These are phyloP conservation scores for Ochotona curzoniae DNA, from an alignment of 2,113 vertebrate species.

Conservation along the genomic window DNA sequence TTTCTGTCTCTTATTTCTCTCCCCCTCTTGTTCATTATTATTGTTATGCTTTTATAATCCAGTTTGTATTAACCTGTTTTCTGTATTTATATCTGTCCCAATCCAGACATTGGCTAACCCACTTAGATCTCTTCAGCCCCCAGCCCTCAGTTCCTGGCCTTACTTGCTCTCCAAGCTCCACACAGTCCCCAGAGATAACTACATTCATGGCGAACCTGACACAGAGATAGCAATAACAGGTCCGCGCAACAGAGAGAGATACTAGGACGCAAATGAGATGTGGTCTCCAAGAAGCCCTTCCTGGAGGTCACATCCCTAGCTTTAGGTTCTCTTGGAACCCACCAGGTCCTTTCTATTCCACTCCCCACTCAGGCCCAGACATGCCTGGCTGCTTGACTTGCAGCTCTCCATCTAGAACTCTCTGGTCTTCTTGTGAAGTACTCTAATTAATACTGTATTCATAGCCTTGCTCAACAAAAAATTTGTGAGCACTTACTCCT, in stretches of 20 bases:
- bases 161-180: neutral
- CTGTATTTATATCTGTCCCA: neutral
- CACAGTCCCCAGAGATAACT: neutral
- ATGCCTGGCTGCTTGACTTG: neutral
- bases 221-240: neutral
- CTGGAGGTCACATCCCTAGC: neutral
- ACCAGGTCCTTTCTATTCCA: neutral
- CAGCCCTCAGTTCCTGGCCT: neutral
- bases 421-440: neutral
- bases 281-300: neutral
- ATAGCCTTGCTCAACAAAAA: neutral
- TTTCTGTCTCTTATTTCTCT: neutral
- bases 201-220: neutral
- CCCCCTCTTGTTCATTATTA: neutral
- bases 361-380: neutral
- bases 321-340: neutral
- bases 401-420: neutral
- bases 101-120: neutral
- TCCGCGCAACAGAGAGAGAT: neutral
- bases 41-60: slow-evolving; percentile 14
- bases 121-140: neutral
- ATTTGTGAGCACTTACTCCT: neutral
- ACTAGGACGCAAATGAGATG: neutral
- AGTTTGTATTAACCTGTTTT: neutral
- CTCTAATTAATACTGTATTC: slow-evolving; percentile 8